Evolutionary conservation across 2,888 invertebrate genomes (phyloP), one percentile per base, ranked within the genome.

Genomic region (Chirona hameri): DNA sequence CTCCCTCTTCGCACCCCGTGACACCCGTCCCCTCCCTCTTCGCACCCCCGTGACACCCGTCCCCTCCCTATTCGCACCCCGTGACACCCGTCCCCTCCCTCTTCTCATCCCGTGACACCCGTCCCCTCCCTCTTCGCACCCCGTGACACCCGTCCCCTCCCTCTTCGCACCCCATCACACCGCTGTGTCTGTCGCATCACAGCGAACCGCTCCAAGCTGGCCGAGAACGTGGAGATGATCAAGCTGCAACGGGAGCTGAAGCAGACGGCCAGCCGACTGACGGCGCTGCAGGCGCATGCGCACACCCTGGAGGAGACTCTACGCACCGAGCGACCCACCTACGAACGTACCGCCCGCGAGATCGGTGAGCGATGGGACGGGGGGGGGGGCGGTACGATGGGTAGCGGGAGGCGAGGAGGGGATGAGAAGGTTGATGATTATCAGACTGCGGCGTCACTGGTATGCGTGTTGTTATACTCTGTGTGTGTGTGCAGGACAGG

Each of bases 231-330:
- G 46, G 76, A 46, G 76, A 76, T 76, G 76, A 76, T 76, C 39
- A 76, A 76, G 46, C 76, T 76, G 46, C 76, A 76, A 46, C 81
- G 48, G 52, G 80, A 48, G 76, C 81, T 55, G 24, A 81, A 81
- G 69, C 84, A 82, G 57, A 82, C 82, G 15, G 83, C 52, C 15
- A 76, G 60, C 31, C 81, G 81, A 21, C 82, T 80, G 46, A 39
- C 82, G 72, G 57, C 55, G n/a, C 48, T 57, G 48, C 69, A 57
- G 29, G 72, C 79, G 29, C 29, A 69, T 24, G 7, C 80, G 0
- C 48, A 31, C 9, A 3, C 29, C 1, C 60, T 48, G 69, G 82
- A 60, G 48, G 82, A 83, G 48, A 82, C 60, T 21, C 72, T 72
- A 18, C 72, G 72, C 18, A 31, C 31, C 31, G 72, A 72, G 72